A percentile compares a stretch with the other conserved stretches of the same genome.
These are phyloP conservation scores for Hydrolagus affinis DNA, from an alignment of 2,113 vertebrate genomes.

Conservation along the genomic window DNA sequence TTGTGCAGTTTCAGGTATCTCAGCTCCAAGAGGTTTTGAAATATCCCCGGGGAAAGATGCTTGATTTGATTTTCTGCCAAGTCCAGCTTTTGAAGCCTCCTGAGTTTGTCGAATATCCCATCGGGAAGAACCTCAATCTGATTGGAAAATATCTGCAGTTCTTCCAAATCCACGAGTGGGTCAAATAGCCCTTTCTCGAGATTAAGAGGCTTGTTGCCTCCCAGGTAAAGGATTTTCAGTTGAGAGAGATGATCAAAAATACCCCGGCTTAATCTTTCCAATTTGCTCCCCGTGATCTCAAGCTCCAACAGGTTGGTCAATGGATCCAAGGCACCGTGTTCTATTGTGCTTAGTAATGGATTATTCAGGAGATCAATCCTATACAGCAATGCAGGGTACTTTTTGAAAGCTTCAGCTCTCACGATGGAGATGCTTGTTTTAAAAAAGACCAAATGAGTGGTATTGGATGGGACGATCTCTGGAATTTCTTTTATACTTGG, in stretches of 20 bases:
- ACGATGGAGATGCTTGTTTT: conserved; percentile 50
- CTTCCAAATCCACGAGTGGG: conserved; percentile 44
- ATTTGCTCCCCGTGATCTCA: conserved; percentile 50
- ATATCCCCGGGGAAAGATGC: conserved; percentile 43
- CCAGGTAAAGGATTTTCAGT: conserved; percentile 52
- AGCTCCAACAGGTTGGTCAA: conserved; percentile 45
- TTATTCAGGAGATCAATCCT: conserved; percentile 56
- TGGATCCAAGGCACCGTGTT: conserved; percentile 62
- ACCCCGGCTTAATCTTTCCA: conserved; percentile 49
- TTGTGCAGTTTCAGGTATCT: conserved; percentile 55
- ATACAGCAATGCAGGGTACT: conserved; percentile 46
- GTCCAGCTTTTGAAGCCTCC: conserved; percentile 50
- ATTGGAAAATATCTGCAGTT: conserved; percentile 52
- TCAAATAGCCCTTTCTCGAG: conserved; percentile 59
- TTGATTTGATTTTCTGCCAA: conserved; percentile 59
- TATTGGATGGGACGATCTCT: conserved; percentile 37
- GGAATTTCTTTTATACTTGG: conserved; percentile 47
- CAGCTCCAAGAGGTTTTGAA: conserved; percentile 54
- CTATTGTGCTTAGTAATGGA: conserved; percentile 45
- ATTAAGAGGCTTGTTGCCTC: conserved; percentile 47
- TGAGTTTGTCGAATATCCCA: conserved; percentile 57
- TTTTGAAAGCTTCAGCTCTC: conserved; percentile 50
- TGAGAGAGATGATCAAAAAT: conserved; percentile 54
- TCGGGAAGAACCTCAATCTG: conserved; percentile 56
- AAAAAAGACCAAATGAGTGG: conserved; percentile 57